Conservation (phyloP, 2,888 invertebrate genomes). For the Odontocolon sp. region DNA sequence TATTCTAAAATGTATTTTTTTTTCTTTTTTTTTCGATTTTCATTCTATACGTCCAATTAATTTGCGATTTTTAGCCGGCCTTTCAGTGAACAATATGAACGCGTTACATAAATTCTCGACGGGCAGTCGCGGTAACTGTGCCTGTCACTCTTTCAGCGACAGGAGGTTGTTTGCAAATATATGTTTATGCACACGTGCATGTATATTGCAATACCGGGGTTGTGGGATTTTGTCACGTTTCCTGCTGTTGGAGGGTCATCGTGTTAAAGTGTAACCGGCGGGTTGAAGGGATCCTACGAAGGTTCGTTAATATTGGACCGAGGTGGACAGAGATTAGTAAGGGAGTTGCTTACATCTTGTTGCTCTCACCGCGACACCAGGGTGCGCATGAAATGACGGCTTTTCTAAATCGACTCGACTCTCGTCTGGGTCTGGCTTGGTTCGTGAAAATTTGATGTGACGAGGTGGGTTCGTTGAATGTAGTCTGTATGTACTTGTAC, state of each 20-base stretch:
- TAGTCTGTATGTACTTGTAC: too few relatives aligned
- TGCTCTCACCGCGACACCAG: neutral
- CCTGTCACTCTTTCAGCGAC: constrained; percentile 41
- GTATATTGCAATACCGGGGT: constrained; percentile 8
- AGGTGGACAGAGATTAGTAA: neutral
- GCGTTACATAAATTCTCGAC: constrained; percentile 49
- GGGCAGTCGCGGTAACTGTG: constrained; percentile 46
- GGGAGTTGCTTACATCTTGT: neutral
- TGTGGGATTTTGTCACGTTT: constrained; percentile 52
- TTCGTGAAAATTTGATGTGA: constrained; percentile 63
- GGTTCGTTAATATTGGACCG: too few relatives aligned
- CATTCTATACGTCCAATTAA: constrained; percentile 36
- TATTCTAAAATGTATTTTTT: constrained; percentile 7
- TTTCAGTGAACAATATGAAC: constrained; percentile 22
- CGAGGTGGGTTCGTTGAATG: constrained; percentile 24
- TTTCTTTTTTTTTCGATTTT: constrained; percentile 1
- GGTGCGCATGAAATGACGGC: neutral
- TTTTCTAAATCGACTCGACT: neutral
- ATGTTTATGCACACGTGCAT: constrained; percentile 54
- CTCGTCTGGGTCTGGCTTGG: neutral
- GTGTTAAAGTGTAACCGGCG: constrained; percentile 48
- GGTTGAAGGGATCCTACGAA: too few relatives aligned
- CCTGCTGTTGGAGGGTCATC: constrained; percentile 38
- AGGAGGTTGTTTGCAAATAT: constrained; percentile 45
- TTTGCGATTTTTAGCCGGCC: constrained; percentile 26